A percentile compares a stretch with the other conserved stretches of the same genome.
phyloP scores from a whole-genome alignment of 2,113 vertebrate species.

The Athene cunicularia region DNA sequence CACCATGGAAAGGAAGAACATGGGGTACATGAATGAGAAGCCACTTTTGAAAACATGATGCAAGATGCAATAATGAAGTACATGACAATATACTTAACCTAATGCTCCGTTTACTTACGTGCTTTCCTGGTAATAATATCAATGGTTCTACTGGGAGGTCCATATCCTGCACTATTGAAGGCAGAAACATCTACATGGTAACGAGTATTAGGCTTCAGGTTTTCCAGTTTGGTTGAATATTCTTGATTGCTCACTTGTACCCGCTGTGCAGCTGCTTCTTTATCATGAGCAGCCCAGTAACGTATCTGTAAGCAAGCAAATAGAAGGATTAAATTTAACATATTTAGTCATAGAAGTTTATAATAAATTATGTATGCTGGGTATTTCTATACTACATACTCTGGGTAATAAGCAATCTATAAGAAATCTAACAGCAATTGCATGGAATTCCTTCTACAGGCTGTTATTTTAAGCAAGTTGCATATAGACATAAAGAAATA shows the following conservation, averaged over 20 bases:
- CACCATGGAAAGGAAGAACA: background rate
- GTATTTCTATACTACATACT: background rate
- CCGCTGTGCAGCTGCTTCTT: conserved; percentile 83
- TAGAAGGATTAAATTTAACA: background rate
- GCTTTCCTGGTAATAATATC: conserved; percentile 88
- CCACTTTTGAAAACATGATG: background rate
- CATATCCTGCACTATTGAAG: conserved; percentile 90
- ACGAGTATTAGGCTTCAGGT: conserved; percentile 83
- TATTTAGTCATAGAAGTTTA: background rate
- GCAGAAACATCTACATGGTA: conserved; percentile 89
- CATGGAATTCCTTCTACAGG: background rate
- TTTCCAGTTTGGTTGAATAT: conserved; percentile 87
- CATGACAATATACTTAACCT: background rate
- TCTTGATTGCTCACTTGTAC: conserved; percentile 81
- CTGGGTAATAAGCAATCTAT: background rate
- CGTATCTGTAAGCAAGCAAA: conserved; percentile 80
- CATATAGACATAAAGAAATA: background rate
- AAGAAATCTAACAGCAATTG: background rate
- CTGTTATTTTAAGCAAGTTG: background rate
- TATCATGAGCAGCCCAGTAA: conserved; percentile 87
- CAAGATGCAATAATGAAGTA: background rate
- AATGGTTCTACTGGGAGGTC: conserved; percentile 80
- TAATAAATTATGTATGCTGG: background rate
- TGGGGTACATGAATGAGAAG: background rate
- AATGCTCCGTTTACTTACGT: conserved; percentile 79